Evolutionary conservation across 2,888 invertebrate genomes (phyloP).

Genomic region (Dione vanillae): DNA sequence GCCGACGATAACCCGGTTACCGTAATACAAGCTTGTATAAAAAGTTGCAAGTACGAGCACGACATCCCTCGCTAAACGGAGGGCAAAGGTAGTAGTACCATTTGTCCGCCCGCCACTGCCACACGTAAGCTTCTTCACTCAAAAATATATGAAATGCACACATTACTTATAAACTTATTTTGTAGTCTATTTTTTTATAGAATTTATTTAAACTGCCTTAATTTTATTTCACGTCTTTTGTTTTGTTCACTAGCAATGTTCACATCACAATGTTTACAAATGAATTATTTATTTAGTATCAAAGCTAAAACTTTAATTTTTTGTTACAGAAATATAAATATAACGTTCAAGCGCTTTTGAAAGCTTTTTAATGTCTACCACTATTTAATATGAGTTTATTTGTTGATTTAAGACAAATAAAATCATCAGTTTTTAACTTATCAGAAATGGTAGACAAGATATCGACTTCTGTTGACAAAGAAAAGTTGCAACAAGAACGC

Average conservation of each 20-base stretch:
- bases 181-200: not conserved
- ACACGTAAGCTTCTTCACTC: constrained; percentile 74
- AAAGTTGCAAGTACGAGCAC: constrained; percentile 69
- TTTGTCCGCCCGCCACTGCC: constrained; percentile 71
- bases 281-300: not conserved
- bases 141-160: constrained; percentile 66
- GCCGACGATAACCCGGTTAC: constrained; percentile 80
- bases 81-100: constrained; percentile 68
- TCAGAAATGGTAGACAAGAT: constrained; percentile 81
- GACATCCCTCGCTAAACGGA: constrained; percentile 58
- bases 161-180: constrained; percentile 47
- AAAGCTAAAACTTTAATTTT: not conserved
- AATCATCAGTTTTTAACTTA: constrained; percentile 77
- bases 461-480: constrained; percentile 66
- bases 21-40: constrained; percentile 71
- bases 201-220: not conserved
- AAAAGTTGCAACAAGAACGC: constrained; percentile 58
- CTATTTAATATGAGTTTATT: constrained; percentile 74
- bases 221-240: not conserved
- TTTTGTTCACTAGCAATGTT: not conserved
- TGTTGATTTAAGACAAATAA: constrained; percentile 79
- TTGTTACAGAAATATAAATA: constrained; percentile 44
- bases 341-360: constrained; percentile 26
- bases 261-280: not conserved
- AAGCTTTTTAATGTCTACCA: constrained; percentile 43